These are phyloP conservation scores for Callyntrura sp. DNA, from an alignment of 2,888 invertebrate species.

Conservation along the genomic window DNA sequence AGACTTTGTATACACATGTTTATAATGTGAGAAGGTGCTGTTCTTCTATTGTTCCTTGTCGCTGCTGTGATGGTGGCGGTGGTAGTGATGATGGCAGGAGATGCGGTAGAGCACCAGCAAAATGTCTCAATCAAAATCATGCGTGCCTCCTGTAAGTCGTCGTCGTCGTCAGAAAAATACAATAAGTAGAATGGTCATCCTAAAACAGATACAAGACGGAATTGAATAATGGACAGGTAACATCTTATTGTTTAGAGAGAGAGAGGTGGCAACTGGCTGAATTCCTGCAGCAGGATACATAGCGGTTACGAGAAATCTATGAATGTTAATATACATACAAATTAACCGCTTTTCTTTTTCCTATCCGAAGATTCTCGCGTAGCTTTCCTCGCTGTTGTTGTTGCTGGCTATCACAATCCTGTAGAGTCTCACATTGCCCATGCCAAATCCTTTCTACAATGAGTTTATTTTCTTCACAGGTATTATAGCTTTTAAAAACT, in stretches of 20 bases:
- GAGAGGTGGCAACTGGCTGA: neutral
- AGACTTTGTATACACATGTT: constrained; percentile 45
- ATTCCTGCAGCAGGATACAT: neutral
- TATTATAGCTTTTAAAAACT: too few relatives aligned
- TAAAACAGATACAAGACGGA: neutral
- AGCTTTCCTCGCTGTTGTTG: too few relatives aligned
- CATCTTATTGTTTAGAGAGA: neutral
- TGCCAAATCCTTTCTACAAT: too few relatives aligned
- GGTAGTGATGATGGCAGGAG: constrained; percentile 5
- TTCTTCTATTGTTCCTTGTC: constrained; percentile 12
- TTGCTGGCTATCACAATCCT: too few relatives aligned
- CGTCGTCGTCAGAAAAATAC: constrained; percentile 15
- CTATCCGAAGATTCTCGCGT: too few relatives aligned
- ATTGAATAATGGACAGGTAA: neutral
- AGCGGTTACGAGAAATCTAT: neutral
- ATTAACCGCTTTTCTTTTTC: too few relatives aligned
- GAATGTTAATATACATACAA: too few relatives aligned
- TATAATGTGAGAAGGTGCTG: constrained; percentile 54
- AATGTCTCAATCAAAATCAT: constrained; percentile 77
- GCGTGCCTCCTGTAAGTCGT: constrained; percentile 45
- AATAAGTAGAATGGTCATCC: constrained; percentile 15
- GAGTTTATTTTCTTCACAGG: too few relatives aligned
- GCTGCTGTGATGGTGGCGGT: constrained; percentile 20
- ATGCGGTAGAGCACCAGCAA: constrained; percentile 74
- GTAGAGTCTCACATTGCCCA: too few relatives aligned